Base-by-base conservation (phyloP, 37 sponge, comb jelly and placozoan genomes). In the Tethya wilhelma region DNA sequence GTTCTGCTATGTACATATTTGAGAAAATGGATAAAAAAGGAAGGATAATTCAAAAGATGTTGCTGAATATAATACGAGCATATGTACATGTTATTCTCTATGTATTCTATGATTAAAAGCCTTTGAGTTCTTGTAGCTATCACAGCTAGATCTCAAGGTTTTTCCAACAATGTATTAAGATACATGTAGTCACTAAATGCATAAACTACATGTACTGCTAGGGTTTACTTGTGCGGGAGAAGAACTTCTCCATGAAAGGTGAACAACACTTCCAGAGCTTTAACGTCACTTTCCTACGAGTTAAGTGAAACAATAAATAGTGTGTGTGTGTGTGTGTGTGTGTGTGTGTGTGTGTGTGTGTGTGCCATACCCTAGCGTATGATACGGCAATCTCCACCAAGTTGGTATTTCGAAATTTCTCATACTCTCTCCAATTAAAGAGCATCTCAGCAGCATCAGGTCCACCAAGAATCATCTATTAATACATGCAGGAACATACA, bases 201-300 rank as follows among this genome's bases (percentile, higher is more conserved):
- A n/a, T n/a, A n/a, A n/a, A n/a, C n/a, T n/a, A n/a, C n/a, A n/a
- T n/a, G n/a, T n/a, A n/a, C n/a, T n/a, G n/a, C n/a, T n/a, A 19
- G 39, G 5, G 38, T 60, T 14, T 69, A 86, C 91, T 90, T 75
- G 65, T 93, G 90, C 59, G 90, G 90, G 2, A 93, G 84, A 2
- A 78, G 23, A 2, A 44, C 69, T 0, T 86, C 71, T 11, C 94
- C 90, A 66, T 89, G 90, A 49, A 63, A 69, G 44, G 76, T 71
- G 38, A 94, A 84, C 26, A 94, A 31, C 30, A 68, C 65, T 5
- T 75, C 86, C 43, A 94, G 73, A 1, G 95, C 84, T 14, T 75
- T 53, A 56, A 59, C 59, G 43, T 91, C 41, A 59, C 83, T 71
- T 19, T 77, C 69, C 91, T 90, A 42, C 4, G 19, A 59, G n/a